Conservation (phyloP, 2,113 vertebrate species). For the Phylloscopus whistleri region DNA sequence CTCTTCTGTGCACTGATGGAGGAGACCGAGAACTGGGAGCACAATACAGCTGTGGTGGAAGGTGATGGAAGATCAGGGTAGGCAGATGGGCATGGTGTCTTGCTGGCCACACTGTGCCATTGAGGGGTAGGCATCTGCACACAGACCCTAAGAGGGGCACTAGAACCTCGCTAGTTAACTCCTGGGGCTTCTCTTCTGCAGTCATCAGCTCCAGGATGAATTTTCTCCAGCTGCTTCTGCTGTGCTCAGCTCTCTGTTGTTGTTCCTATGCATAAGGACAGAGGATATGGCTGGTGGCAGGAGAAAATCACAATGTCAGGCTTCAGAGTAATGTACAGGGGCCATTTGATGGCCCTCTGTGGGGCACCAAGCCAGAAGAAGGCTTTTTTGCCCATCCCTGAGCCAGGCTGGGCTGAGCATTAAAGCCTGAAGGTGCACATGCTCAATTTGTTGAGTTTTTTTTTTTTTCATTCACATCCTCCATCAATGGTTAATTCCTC, state of each 20-base stretch:
- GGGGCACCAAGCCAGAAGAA: neutral
- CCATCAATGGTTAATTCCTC: constrained; percentile 30
- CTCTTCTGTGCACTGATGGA: neutral
- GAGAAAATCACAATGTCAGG: neutral
- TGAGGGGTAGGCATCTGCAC: neutral
- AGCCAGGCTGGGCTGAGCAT: neutral
- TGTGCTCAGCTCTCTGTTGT: neutral
- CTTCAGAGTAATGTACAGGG: neutral
- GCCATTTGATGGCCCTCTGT: neutral
- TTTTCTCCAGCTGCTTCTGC: neutral
- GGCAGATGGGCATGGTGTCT: neutral
- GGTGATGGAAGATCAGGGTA: neutral
- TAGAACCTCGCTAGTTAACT: neutral
- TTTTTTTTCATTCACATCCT: constrained; percentile 10
- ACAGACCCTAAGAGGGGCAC: neutral
- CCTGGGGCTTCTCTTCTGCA: neutral
- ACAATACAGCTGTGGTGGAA: neutral
- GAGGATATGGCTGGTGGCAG: neutral
- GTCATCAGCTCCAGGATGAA: neutral
- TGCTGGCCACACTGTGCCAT: rapidly evolving
- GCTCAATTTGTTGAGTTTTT: neutral
- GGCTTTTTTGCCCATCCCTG: neutral
- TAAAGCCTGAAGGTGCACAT: neutral
- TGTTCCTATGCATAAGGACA: neutral
- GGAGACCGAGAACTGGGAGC: neutral